Evolutionary conservation across 2,113 vertebrate genomes (phyloP), one percentile per base, ranked within the genome.

Genomic region (Brachyistius frenatus): DNA sequence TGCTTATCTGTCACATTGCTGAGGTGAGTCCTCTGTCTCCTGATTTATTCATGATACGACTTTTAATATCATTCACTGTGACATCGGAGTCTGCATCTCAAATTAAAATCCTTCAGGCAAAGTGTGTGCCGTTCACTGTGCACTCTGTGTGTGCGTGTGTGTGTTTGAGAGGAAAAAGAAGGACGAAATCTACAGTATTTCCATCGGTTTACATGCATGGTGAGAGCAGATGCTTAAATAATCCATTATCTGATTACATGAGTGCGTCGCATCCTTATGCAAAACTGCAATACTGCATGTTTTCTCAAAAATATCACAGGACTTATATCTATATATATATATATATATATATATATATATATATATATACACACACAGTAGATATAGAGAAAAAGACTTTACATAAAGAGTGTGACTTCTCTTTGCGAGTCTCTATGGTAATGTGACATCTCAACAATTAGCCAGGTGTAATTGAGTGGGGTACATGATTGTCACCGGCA

Each of bases 11-110:
- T 94, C 93, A 93, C 88, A 81, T 83, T 71, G 86, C 89, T 88
- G 90, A 92, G 90, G 91, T 92, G 90, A 94, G 87, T 93, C 89
- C 88, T 92, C 87, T 86, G 87, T 93, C 89, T 94, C 80, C 91
- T 94, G 89, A 92, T 94, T 95, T 95, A 95, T 94, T 94, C 92
- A 95, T 94, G 92, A 92, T 91, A 88, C 79, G 76, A 93, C 92
- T 93, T 93, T 94, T 94, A 94, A 93, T 92, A 93, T 94, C 93
- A 92, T 93, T 94, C 93, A 93, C 91, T 90, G 80, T 93, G 93
- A 95, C 93, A 94, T 87, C 57, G 69, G 87, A 91, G 90, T 93
- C 91, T 92, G 90, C 92, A 92, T 92, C 89, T 89, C 90, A 92
- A 92, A 93, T 92, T 93, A 93, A 93, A 93, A 91, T 92, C 87